phyloP scores from a whole-genome alignment of 2,888 invertebrate species.

The Trissoscelio sp. region DNA sequence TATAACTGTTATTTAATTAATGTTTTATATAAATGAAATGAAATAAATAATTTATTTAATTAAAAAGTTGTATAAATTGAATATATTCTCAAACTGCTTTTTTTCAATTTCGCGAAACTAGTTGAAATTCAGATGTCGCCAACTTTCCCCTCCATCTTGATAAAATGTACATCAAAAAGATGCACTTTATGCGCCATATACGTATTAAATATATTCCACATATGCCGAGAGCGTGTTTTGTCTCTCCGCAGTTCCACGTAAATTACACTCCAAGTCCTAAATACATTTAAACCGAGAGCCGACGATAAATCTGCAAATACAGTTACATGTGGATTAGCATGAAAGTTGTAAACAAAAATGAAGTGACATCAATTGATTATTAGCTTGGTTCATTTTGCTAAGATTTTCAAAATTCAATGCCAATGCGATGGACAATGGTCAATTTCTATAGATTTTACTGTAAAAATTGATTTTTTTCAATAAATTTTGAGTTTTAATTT shows the following conservation, averaged over 20 bases:
- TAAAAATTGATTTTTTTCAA: neutral
- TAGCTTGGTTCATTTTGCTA: neutral
- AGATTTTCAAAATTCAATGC: neutral
- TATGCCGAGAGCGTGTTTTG: constrained; percentile 54
- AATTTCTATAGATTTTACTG: too few species aligned
- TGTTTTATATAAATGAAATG: too few species aligned
- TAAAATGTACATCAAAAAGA: constrained; percentile 59
- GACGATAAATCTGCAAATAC: constrained; percentile 64
- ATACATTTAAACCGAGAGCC: constrained; percentile 60
- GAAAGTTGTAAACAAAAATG: constrained; percentile 48
- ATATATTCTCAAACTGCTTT: too few species aligned
- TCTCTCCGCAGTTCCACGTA: constrained; percentile 58
- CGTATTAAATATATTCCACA: constrained; percentile 61
- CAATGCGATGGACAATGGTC: neutral
- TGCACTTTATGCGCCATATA: constrained; percentile 64
- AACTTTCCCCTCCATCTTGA: constrained; percentile 54
- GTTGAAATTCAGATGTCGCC: constrained; percentile 8
- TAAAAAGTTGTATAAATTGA: too few species aligned
- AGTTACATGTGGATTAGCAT: constrained; percentile 60
- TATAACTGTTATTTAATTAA: too few species aligned
- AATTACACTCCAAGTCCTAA: constrained; percentile 63
- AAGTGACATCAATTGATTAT: constrained; percentile 32
- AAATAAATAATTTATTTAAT: too few species aligned
- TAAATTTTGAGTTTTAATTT: neutral
- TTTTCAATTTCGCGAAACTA: constrained; percentile 8